phyloP scores from a whole-genome alignment of 2,797 vertebrate genomes.

The Argyrosomus regius region DNA sequence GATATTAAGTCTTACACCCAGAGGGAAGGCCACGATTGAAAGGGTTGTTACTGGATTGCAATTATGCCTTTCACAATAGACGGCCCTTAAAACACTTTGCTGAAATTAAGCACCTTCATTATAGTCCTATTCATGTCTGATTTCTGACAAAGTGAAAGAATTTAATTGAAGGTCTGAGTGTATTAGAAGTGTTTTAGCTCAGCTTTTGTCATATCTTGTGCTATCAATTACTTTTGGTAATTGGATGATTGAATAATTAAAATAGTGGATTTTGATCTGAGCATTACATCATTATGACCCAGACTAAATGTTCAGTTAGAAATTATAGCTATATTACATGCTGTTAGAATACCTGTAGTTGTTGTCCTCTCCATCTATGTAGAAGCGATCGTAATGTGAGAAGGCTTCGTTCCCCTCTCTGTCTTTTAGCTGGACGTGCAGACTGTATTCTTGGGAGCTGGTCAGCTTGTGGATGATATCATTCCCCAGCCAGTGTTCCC shows the following conservation, averaged over 20 bases:
- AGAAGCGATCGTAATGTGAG: slow-evolving; percentile 87
- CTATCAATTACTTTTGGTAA: slow-evolving; percentile 1
- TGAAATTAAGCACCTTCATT: slow-evolving; percentile 37
- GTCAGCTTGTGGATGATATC: slow-evolving; percentile 89
- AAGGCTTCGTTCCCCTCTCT: slow-evolving; percentile 86
- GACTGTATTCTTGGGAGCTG: slow-evolving; percentile 81
- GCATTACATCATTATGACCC: background rate
- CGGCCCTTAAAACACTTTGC: slow-evolving; percentile 31
- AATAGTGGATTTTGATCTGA: background rate
- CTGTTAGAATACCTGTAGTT: slow-evolving; percentile 85
- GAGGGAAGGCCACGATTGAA: slow-evolving; percentile 26
- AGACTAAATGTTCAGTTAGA: background rate
- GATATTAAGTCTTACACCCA: slow-evolving; percentile 28
- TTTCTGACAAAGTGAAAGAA: slow-evolving; percentile 24
- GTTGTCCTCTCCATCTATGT: slow-evolving; percentile 83
- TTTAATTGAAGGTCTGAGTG: slow-evolving; percentile 9
- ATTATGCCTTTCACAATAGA: slow-evolving; percentile 47
- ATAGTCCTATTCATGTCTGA: slow-evolving; percentile 26
- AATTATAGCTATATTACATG: background rate
- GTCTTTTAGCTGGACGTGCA: slow-evolving; percentile 87
- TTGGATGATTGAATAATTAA: slow-evolving; percentile 2
- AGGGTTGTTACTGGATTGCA: slow-evolving; percentile 27
- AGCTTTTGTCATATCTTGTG: slow-evolving; percentile 3
- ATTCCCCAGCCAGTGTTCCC: slow-evolving; percentile 91
- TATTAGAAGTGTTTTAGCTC: slow-evolving; percentile 7